Evolutionary conservation across 2,797 vertebrate genomes (phyloP).

Genomic region (Cottoperca gobio): DNA sequence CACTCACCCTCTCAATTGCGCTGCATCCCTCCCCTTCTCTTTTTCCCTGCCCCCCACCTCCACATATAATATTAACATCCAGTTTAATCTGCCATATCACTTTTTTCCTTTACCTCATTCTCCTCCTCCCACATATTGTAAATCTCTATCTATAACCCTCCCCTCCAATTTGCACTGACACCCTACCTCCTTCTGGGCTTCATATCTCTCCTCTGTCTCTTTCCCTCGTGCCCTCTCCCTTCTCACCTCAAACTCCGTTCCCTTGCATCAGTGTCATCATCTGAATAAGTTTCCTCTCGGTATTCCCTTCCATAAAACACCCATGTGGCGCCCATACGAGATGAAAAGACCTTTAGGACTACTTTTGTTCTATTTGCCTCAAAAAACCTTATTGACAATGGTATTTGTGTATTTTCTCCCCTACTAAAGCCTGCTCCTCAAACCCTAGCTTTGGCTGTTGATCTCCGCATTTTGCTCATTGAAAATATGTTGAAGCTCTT

Average conservation of each 20-base stretch:
- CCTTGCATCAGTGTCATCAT: slow-evolving; percentile 59
- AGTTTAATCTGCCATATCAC: slow-evolving; percentile 24
- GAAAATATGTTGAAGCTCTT: neutral
- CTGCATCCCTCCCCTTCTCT: slow-evolving; percentile 33
- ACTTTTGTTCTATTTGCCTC: neutral
- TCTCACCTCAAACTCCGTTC: slow-evolving; percentile 42
- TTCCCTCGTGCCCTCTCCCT: slow-evolving; percentile 20
- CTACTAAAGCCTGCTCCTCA: neutral
- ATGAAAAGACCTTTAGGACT: neutral
- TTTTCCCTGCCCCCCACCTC: slow-evolving; percentile 7
- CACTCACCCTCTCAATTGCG: slow-evolving; percentile 57
- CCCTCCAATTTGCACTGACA: slow-evolving; percentile 58
- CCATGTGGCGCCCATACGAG: neutral
- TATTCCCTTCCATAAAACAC: slow-evolving; percentile 11
- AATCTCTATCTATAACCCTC: slow-evolving; percentile 48
- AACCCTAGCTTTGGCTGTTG: neutral
- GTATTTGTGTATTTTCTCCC: neutral
- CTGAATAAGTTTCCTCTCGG: slow-evolving; percentile 20
- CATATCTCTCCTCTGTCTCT: slow-evolving; percentile 27
- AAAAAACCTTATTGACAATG: neutral
- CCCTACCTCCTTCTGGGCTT: slow-evolving; percentile 52
- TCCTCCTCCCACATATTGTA: slow-evolving; percentile 22
- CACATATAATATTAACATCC: slow-evolving; percentile 12
- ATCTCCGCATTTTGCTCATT: neutral
- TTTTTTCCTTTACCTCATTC: neutral